Evolutionary conservation across 2,888 invertebrate species (phyloP), one percentile per base, ranked within the genome.

Genomic region (Ligdia adustata): DNA sequence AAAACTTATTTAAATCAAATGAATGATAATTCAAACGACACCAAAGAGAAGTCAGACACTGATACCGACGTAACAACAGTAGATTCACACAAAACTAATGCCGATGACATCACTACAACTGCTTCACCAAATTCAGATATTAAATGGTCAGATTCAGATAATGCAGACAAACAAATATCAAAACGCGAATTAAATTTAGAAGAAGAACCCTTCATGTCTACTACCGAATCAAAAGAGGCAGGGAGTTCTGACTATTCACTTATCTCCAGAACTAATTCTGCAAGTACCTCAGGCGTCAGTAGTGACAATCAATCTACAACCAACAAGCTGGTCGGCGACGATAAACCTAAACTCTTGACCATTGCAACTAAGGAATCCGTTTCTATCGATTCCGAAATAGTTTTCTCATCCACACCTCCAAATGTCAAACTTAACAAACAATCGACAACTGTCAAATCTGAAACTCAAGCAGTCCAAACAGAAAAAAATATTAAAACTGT

Each of bases 221-320:
- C 6, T n/a, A 2, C 4, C 4, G 22, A 22, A 3, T 9, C 2
- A 12, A 22, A 31, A 7, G 14, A 29, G 26, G 11, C 35, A 33
- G 38, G 45, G 45, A 39, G 6, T 39, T 3, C 15, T 45, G 18
- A 39, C 32, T 9, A n/a, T 29, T 4, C 15, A 20, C 9, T 39
- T 45, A 38, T 20, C 15, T 22, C 34, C 46, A 9, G 15, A 35
- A 2, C 29, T 46, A 15, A 14, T 29, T 2, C 32, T 40, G 4
- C 3, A 13, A 22, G 12, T 40, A 4, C 46, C 29, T 9, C 29
- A 9, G 7, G 6, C 7, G 1, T 4, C 28, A 11, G 22, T 13
- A 15, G 0, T 40, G 16, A 24, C n/a, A 13, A 31, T 40, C 3
- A 22, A 18, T 5, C 46, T 35, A 14, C 24, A 14, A 15, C 9